Conservation (phyloP, 2,888 invertebrate species). For the Orthonevra nobilis region DNA sequence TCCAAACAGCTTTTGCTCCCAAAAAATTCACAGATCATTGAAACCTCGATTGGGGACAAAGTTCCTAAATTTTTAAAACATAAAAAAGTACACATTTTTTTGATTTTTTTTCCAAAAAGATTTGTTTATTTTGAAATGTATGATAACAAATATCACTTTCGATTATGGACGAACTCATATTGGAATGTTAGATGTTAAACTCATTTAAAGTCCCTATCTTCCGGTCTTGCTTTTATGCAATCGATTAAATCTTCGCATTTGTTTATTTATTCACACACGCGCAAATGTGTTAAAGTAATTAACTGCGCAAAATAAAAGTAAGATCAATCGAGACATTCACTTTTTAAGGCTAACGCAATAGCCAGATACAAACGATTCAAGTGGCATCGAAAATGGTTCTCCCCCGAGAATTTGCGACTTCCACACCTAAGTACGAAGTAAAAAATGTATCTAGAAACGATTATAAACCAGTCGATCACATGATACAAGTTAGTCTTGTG, state of each 20-base stretch:
- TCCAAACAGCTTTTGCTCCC: no score
- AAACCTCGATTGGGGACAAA: no score
- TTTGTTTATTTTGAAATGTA: no score
- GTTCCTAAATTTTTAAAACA: no score
- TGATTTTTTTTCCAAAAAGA: no score
- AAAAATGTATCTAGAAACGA: background rate
- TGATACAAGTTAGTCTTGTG: slow-evolving; percentile 15
- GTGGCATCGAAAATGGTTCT: slow-evolving; percentile 1
- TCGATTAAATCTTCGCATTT: background rate
- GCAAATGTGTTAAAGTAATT: background rate
- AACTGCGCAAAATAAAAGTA: background rate
- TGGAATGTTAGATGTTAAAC: no score
- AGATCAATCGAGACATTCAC: background rate
- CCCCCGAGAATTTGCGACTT: background rate
- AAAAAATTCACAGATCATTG: no score
- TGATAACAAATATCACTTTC: no score
- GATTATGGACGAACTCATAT: no score
- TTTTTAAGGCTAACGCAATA: background rate
- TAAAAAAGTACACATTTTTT: no score
- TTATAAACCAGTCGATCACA: background rate
- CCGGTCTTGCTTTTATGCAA: background rate
- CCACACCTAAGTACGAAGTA: background rate
- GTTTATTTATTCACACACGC: slow-evolving; percentile 7
- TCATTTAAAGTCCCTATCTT: no score
- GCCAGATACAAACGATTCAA: slow-evolving; percentile 11